These are phyloP conservation scores for Aspidiotus rigidus DNA, from an alignment of 2,888 invertebrate genomes.

Conservation along the genomic window DNA sequence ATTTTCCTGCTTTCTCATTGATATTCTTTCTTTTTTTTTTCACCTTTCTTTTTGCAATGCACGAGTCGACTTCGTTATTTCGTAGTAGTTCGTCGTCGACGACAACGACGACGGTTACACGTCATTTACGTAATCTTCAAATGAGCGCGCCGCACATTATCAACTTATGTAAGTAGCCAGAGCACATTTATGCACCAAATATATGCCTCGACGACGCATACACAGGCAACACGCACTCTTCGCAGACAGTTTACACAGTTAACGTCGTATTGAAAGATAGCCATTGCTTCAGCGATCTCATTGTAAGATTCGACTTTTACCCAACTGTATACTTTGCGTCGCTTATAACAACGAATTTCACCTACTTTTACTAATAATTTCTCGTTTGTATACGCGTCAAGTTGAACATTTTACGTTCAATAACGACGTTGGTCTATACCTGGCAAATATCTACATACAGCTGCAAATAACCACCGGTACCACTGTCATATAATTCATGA, in stretches of 20 bases:
- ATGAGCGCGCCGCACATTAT: slow-evolving; percentile 5
- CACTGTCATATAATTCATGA: no score
- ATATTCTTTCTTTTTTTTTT: neutral
- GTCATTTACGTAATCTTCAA: slow-evolving; percentile 18
- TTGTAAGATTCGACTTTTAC: slow-evolving; percentile 13
- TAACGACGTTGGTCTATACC: neutral
- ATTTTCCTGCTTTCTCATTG: neutral
- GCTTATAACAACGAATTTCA: slow-evolving; percentile 11
- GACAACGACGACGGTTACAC: slow-evolving; percentile 1
- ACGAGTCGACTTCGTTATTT: slow-evolving; percentile 12
- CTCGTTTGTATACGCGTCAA: slow-evolving; percentile 5
- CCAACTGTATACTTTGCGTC: neutral
- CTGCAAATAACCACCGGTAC: no score
- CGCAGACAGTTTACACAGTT: no score
- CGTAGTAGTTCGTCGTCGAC: neutral
- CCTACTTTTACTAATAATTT: slow-evolving; percentile 17
- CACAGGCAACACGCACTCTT: neutral
- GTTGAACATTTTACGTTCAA: neutral
- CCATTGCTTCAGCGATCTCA: slow-evolving; percentile 6
- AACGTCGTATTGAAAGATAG: neutral
- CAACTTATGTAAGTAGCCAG: slow-evolving; percentile 9
- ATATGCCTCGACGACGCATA: no score
- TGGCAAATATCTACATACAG: neutral
- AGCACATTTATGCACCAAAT: neutral
- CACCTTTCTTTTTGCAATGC: neutral